Percentiles rank a stretch among this genome's conserved stretches.
These are phyloP conservation scores for Sycophila sp. DNA, from an alignment of 1,140 invertebrate species.

Conservation along the genomic window DNA sequence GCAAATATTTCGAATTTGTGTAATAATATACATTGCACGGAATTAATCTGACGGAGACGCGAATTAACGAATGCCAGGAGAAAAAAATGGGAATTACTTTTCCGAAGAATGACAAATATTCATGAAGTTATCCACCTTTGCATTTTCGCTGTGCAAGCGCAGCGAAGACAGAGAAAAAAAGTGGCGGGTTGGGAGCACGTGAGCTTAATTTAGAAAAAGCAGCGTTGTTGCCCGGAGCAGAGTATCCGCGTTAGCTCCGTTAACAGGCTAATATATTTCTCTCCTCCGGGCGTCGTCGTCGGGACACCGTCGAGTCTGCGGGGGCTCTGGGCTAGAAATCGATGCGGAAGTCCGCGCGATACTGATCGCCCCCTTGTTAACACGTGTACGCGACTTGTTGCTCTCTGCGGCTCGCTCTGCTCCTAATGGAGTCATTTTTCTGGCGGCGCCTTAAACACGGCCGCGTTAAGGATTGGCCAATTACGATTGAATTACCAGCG, in stretches of 20 bases:
- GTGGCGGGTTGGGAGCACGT: no score
- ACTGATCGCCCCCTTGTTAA: slow-evolving; percentile 64
- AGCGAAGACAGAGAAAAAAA: no score
- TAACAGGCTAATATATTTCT: slow-evolving; percentile 26
- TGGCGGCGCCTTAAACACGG: slow-evolving; percentile 26
- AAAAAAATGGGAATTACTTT: no score
- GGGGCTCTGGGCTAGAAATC: neutral
- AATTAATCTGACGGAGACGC: no score
- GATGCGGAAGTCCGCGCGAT: slow-evolving; percentile 42
- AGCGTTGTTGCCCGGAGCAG: neutral
- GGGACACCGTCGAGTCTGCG: neutral
- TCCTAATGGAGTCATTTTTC: slow-evolving; percentile 68
- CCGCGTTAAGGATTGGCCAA: slow-evolving; percentile 65
- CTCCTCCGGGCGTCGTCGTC: neutral
- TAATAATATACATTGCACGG: no score
- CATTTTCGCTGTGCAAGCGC: no score
- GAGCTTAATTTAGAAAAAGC: slow-evolving; percentile 13
- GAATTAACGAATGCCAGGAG: no score
- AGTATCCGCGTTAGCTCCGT: neutral
- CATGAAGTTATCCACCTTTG: no score
- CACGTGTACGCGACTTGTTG: slow-evolving; percentile 50
- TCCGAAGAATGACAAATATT: no score
- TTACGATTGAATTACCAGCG: slow-evolving; percentile 65
- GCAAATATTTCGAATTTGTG: no score
- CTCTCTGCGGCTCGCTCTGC: slow-evolving; percentile 56